These are phyloP conservation scores for Plodia interpunctella DNA, from an alignment of 1,140 invertebrate species.

Conservation along the genomic window DNA sequence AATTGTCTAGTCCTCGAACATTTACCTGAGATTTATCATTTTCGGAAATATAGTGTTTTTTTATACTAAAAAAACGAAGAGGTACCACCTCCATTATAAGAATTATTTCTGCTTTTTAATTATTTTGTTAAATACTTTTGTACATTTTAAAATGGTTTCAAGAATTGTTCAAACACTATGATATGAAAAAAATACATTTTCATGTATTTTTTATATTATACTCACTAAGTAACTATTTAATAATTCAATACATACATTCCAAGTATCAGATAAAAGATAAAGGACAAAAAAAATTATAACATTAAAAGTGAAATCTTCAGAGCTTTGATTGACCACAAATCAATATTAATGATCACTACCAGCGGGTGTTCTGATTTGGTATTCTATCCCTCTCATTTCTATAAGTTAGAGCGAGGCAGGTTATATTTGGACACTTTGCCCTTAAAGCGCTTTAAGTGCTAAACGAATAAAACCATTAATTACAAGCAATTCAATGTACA, in stretches of 20 bases:
- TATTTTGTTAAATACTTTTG: too few species aligned
- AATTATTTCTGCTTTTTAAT: too few species aligned
- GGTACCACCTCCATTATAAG: too few species aligned
- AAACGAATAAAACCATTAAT: slow-evolving; percentile 77
- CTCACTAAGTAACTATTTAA: slow-evolving; percentile 19
- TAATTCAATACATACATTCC: slow-evolving; percentile 52
- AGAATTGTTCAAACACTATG: too few species aligned
- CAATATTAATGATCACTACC: slow-evolving; percentile 75
- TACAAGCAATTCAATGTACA: slow-evolving; percentile 74
- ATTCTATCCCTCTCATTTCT: slow-evolving; percentile 34
- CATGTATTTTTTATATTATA: too few species aligned
- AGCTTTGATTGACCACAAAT: slow-evolving; percentile 76
- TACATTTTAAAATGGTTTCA: too few species aligned
- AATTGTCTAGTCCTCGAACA: too few species aligned
- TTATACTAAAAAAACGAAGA: too few species aligned
- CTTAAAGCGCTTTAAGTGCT: slow-evolving; percentile 75
- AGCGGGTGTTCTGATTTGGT: slow-evolving; percentile 60
- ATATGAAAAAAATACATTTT: too few species aligned
- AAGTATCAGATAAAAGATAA: slow-evolving; percentile 19
- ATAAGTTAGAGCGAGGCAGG: slow-evolving; percentile 31
- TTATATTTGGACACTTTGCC: slow-evolving; percentile 73
- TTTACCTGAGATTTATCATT: too few species aligned
- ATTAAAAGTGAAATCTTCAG: slow-evolving; percentile 75
- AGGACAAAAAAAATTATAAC: slow-evolving; percentile 59
- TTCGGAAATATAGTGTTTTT: too few species aligned